Base-by-base conservation (phyloP, 2,888 invertebrate species). In the Crocallis elinguaria region DNA sequence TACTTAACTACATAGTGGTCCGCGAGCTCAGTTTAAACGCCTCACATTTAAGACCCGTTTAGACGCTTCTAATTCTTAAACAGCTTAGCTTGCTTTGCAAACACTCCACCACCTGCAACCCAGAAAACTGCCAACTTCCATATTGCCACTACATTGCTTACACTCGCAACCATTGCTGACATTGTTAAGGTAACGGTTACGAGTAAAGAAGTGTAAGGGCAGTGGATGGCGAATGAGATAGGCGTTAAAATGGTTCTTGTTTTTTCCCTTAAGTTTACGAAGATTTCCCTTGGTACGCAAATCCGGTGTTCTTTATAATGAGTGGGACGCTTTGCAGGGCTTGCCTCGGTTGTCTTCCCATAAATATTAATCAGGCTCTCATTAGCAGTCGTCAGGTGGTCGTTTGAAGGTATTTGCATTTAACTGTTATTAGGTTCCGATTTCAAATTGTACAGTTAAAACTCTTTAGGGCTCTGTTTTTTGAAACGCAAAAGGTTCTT, bases 261-360 rank as follows among this genome's bases (percentile, higher is more conserved):
- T 7, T 38, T 53, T 42, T 53, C 39, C 37, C 43, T 21, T 12
- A 38, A 49, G 42, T 39, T 25, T 35, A 14, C 12, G 4, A 45
- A 49, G 45, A 49, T 55, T 50, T 45, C 41, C 42, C 42, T 42
- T 11, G 36, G 49, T 50, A 55, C 36, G 49, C 45, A 42, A 55
- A 55, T 49, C 55, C 49, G 39, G 39, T 45, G 55, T 55, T 37
- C 49, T 43, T n/a, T 54, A 50, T 55, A 55, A 55, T 55, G 55
- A 49, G 37, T 33, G 38, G 37, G 43, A 45, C 21, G 49, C 29
- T 48, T 48, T 13, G 16, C 41, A 36, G 19, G 27, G 19, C 44
- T 33, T 46, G 13, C 45, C 13, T 30, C n/a, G 39, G 49, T 44
- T 54, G 54, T 55, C 45, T 44, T 49, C 41, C 32, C 49, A 55